Evolutionary conservation across 1,140 invertebrate species (phyloP).

Genomic region (Penaeus chinensis): DNA sequence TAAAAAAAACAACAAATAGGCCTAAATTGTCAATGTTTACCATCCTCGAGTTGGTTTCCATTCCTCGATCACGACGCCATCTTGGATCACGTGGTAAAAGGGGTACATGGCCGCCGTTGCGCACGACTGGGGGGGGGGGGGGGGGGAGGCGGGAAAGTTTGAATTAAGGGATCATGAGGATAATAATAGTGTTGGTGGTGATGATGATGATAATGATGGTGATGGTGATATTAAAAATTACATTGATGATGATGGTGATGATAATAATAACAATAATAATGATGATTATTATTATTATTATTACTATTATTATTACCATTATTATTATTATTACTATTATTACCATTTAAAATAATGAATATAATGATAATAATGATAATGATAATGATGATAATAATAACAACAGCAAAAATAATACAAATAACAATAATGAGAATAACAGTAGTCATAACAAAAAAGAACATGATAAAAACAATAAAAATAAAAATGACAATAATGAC

Average conservation of each 20-base stretch:
- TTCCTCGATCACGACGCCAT: constrained; percentile 22
- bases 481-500: too few species aligned
- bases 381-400: too few species aligned
- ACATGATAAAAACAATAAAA: too few species aligned
- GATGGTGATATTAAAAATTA: not conserved
- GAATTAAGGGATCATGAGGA: not conserved
- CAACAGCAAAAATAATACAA: too few species aligned
- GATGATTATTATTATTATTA: too few species aligned
- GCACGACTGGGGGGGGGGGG: constrained; percentile 65
- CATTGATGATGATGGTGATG: too few species aligned
- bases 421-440: too few species aligned
- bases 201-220: not conserved
- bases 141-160: not conserved
- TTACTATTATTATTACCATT: too few species aligned
- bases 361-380: too few species aligned
- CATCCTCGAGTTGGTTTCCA: constrained; percentile 48
- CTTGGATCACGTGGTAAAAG: constrained; percentile 64
- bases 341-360: too few species aligned
- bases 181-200: not conserved
- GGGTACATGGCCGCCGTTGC: constrained; percentile 66
- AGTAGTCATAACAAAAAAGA: too few species aligned
- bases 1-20: not conserved
- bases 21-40: not conserved
- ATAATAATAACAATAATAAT: not conserved
- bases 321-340: too few species aligned